A percentile compares a stretch with the other conserved stretches of the same genome.
Evolutionary conservation across 2,888 invertebrate genomes (phyloP).

Genomic region (Heteropelma amictum): DNA sequence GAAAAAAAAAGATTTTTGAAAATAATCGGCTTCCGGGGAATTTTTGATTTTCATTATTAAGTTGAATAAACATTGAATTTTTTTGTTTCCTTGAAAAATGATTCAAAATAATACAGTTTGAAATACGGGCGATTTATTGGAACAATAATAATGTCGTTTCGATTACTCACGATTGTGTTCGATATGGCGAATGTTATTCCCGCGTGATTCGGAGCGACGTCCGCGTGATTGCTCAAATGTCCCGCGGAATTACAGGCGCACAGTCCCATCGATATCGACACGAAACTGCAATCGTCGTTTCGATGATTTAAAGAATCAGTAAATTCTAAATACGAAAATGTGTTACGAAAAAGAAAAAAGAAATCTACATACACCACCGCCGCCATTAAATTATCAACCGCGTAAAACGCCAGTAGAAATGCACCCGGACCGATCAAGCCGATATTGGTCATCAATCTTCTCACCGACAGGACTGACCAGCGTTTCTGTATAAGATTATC

Average conservation of each 20-base stretch:
- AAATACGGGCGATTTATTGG: too few species aligned
- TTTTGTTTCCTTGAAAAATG: background rate
- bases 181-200: conserved; percentile 88
- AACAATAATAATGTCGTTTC: background rate
- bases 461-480: conserved; percentile 84
- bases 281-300: conserved; percentile 81
- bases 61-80: too few species aligned
- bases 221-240: conserved; percentile 87
- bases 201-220: conserved; percentile 87
- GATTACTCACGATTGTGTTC: conserved; percentile 84
- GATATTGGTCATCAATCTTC: conserved; percentile 85
- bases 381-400: conserved; percentile 83
- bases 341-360: background rate
- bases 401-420: conserved; percentile 85
- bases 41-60: too few species aligned
- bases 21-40: too few species aligned
- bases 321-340: too few species aligned
- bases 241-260: conserved; percentile 88
- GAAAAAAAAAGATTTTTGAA: too few species aligned
- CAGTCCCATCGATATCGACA: conserved; percentile 86
- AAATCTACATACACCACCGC: conserved; percentile 82
- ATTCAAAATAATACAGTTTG: too few species aligned
- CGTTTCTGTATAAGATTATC: conserved; percentile 82
- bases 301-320: too few species aligned
- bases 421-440: conserved; percentile 86